Conservation (phyloP, 2,888 invertebrate species). For the Xestia ashworthii region DNA sequence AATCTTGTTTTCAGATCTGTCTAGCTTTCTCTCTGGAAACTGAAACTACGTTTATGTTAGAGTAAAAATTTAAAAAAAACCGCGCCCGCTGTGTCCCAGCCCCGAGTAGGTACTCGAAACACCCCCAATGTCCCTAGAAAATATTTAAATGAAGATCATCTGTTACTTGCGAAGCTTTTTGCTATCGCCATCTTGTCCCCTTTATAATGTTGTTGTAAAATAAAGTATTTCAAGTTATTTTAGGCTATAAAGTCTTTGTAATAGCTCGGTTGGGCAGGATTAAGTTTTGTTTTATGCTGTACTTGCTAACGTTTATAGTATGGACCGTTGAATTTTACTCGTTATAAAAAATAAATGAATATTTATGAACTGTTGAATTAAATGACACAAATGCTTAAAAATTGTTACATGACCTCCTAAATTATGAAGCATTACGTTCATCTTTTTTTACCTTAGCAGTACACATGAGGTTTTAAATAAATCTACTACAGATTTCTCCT, state of each 20-base stretch:
- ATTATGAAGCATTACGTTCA: not conserved
- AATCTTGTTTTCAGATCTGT: not conserved
- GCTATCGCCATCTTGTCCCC: constrained; percentile 66
- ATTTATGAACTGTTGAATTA: not conserved
- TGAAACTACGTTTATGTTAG: not conserved
- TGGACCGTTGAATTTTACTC: not conserved
- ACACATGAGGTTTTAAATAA: too few relatives aligned
- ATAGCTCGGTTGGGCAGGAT: constrained; percentile 23
- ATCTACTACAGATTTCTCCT: too few relatives aligned
- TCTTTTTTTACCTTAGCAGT: not conserved
- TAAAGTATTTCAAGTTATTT: constrained; percentile 62
- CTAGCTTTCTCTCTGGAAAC: not conserved
- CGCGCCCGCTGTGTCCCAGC: constrained; percentile 47
- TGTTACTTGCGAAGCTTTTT: constrained; percentile 72
- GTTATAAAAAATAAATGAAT: not conserved
- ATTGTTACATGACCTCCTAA: not conserved
- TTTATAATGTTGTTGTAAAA: constrained; percentile 67
- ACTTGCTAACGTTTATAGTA: constrained; percentile 21
- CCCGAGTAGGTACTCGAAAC: constrained; percentile 44
- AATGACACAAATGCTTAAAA: not conserved
- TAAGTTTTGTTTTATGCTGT: constrained; percentile 25
- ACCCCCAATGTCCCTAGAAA: constrained; percentile 66
- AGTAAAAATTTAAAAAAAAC: not conserved
- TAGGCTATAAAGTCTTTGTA: constrained; percentile 60
- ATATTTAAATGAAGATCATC: constrained; percentile 77